phyloP scores from a whole-genome alignment of 2,113 vertebrate genomes.

The Galeopterus variegatus region DNA sequence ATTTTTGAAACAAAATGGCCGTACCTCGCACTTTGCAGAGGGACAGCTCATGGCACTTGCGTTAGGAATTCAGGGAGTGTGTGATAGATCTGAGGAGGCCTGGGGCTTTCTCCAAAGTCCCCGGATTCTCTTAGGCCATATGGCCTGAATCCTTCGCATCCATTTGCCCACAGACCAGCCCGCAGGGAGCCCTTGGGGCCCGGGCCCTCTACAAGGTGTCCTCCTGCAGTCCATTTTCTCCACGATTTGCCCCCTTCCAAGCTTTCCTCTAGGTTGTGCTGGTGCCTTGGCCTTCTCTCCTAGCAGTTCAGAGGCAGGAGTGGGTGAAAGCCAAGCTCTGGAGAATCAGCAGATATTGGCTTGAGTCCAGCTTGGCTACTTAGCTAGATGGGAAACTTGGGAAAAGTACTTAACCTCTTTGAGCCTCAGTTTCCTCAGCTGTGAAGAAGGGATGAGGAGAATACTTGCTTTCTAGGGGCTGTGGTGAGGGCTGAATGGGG shows the following conservation, averaged over 20 bases:
- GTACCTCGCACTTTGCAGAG: background rate
- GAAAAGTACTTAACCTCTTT: background rate
- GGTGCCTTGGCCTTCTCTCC: background rate
- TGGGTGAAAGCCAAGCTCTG: background rate
- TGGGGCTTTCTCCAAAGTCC: background rate
- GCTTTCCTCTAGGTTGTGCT: rapidly evolving
- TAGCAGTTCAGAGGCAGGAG: background rate
- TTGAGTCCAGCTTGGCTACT: background rate
- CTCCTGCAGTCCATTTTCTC: background rate
- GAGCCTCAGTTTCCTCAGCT: background rate
- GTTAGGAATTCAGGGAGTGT: background rate
- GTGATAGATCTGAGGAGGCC: too few relatives aligned
- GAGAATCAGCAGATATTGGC: background rate
- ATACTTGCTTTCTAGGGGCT: background rate
- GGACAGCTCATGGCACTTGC: rapidly evolving
- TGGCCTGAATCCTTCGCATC: background rate
- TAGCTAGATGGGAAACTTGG: background rate
- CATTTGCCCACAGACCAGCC: background rate
- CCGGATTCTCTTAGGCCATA: background rate
- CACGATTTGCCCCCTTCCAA: rapidly evolving
- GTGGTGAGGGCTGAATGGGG: background rate
- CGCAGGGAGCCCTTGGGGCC: background rate
- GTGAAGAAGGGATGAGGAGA: background rate
- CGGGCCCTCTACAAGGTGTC: too few relatives aligned
- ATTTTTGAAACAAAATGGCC: background rate